phyloP scores from a whole-genome alignment of 2,888 invertebrate genomes.

The Rapana venosa region DNA sequence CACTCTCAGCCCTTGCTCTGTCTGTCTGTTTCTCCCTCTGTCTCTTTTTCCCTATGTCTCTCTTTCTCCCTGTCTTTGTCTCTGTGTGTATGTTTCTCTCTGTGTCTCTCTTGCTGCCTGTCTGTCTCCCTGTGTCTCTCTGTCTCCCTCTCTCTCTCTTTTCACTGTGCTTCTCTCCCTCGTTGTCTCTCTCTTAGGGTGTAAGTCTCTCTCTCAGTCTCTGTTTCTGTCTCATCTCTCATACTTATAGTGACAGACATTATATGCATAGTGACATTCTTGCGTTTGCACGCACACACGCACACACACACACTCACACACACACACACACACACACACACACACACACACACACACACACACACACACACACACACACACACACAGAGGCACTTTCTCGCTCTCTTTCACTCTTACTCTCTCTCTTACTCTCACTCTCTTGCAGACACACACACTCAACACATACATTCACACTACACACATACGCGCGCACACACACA shows the following conservation, averaged over 20 bases:
- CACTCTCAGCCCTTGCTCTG: no score
- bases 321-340: not conserved
- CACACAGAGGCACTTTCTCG: not conserved
- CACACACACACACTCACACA: not conserved
- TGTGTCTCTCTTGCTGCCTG: not conserved
- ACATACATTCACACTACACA: no score
- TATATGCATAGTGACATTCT: no score
- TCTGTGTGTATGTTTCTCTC: no score
- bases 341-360: not conserved
- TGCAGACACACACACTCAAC: no score
- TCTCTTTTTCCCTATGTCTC: no score
- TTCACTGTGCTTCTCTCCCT: not conserved
- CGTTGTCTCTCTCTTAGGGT: not conserved
- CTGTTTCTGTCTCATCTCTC: not conserved
- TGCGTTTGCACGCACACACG: not conserved
- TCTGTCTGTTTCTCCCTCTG: no score
- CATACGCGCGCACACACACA: no score
- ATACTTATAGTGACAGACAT: no score
- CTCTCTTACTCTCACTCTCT: slow-evolving; percentile 2
- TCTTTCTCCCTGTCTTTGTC: no score
- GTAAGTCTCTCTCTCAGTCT: slow-evolving; percentile 18
- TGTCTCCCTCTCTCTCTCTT: not conserved
- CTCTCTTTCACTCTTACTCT: slow-evolving; percentile 6
- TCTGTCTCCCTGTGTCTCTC: not conserved
- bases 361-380: not conserved